phyloP scores from a whole-genome alignment of 2,888 invertebrate genomes.

The Pseudanteris insignis region DNA sequence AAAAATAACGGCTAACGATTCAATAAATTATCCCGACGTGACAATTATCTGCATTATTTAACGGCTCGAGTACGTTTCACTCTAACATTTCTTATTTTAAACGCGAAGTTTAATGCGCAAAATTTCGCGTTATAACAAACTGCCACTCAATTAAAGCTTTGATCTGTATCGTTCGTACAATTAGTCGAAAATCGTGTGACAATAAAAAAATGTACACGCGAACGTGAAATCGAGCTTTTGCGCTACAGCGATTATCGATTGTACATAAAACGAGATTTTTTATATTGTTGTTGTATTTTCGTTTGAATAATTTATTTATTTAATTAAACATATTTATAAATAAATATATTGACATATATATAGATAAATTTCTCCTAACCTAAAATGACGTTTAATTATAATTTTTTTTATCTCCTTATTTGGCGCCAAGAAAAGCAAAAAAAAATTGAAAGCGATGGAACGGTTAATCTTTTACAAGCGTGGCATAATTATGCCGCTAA shows the following conservation, averaged over 20 bases:
- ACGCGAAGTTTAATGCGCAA: neutral
- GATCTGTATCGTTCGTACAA: neutral
- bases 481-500: constrained; percentile 7
- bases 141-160: too few relatives aligned
- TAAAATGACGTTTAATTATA: neutral
- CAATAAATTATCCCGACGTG: too few relatives aligned
- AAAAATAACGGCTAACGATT: too few relatives aligned
- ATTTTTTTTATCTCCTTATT: neutral
- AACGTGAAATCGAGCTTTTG: constrained; percentile 13
- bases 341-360: too few relatives aligned
- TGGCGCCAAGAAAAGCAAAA: too few relatives aligned
- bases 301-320: constrained; percentile 30
- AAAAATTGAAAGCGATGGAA: too few relatives aligned
- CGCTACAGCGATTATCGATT: constrained; percentile 3
- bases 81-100: too few relatives aligned
- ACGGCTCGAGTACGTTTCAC: too few relatives aligned
- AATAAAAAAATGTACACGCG: neutral
- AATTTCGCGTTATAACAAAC: too few relatives aligned
- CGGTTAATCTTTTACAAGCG: constrained; percentile 6
- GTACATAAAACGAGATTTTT: constrained; percentile 21
- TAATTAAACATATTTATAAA: constrained; percentile 17
- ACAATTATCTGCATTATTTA: too few relatives aligned
- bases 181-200: neutral
- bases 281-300: constrained; percentile 25
- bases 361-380: too few relatives aligned